A percentile compares a stretch with the other conserved stretches of the same genome.
Evolutionary conservation across 2,888 invertebrate species (phyloP).

Genomic region (Priocnemis perturbator): DNA sequence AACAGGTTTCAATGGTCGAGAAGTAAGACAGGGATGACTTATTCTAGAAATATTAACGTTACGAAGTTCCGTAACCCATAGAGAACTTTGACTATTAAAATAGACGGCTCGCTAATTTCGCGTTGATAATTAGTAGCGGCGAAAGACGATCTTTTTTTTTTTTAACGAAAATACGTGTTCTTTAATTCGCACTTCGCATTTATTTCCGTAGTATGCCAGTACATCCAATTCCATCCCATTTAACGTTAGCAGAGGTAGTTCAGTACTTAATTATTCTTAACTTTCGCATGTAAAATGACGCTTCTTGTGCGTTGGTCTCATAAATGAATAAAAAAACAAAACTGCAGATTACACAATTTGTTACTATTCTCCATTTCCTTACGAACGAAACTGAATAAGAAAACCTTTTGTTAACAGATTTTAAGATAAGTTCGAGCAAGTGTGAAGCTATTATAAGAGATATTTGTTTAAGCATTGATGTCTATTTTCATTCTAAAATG

Average conservation of each 20-base stretch:
- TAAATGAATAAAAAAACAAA: not conserved
- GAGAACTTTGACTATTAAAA: conserved; percentile 7
- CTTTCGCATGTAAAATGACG: not conserved
- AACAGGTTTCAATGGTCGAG: conserved; percentile 2
- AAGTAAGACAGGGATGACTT: conserved; percentile 8
- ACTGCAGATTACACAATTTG: no score
- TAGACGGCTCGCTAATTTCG: conserved; percentile 15
- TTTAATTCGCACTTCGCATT: conserved; percentile 33
- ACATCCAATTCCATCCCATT: conserved; percentile 54
- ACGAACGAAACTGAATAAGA: no score
- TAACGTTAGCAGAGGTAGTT: conserved; percentile 23
- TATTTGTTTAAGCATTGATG: no score
- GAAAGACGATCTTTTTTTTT: conserved; percentile 16
- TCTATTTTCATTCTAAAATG: no score
- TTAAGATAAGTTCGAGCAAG: no score
- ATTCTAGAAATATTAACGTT: conserved; percentile 17
- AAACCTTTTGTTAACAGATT: no score
- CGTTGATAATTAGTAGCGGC: conserved; percentile 18
- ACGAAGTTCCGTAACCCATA: conserved; percentile 12
- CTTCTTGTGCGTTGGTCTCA: not conserved
- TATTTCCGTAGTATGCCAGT: conserved; percentile 32
- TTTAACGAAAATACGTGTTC: conserved; percentile 18
- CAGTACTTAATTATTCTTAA: conserved; percentile 11
- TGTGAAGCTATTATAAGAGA: no score
- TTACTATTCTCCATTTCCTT: no score